Conservation (phyloP, 2,888 invertebrate genomes). For the Sphecodes monilicornis region DNA sequence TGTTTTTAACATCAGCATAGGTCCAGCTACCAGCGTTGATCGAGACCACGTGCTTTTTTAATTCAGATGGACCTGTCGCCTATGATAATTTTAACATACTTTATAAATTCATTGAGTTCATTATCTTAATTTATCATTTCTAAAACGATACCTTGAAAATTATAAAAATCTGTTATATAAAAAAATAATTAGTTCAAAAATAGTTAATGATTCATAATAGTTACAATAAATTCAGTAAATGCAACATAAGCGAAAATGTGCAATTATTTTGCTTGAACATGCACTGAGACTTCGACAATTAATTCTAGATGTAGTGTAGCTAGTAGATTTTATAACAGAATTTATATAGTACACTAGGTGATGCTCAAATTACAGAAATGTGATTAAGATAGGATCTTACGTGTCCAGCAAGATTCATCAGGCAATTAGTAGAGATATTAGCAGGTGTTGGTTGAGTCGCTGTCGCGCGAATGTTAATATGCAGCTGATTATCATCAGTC, state of each 20-base stretch:
- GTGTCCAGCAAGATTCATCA: conserved; percentile 88
- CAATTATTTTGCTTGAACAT: too few species aligned
- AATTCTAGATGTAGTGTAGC: too few species aligned
- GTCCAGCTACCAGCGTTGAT: conserved; percentile 85
- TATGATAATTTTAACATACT: conserved; percentile 48
- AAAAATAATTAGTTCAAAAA: too few species aligned
- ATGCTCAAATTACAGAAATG: too few species aligned
- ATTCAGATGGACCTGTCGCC: conserved; percentile 80
- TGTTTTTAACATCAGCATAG: conserved; percentile 80
- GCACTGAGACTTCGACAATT: too few species aligned
- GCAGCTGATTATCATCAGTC: conserved; percentile 85
- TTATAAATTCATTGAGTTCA: background rate
- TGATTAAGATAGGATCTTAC: conserved; percentile 77
- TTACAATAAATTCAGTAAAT: too few species aligned
- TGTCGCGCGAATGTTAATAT: conserved; percentile 85
- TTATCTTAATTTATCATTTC: background rate
- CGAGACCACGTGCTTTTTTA: conserved; percentile 81
- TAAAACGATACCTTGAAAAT: too few species aligned
- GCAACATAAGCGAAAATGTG: too few species aligned
- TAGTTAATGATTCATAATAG: too few species aligned
- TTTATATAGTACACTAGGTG: too few species aligned
- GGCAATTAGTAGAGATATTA: conserved; percentile 87
- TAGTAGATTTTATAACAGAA: too few species aligned
- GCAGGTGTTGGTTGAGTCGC: conserved; percentile 85
- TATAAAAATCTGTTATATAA: too few species aligned